A percentile compares a stretch with the other conserved stretches of the same genome.
These are phyloP conservation scores for Engraulis encrasicolus DNA, from an alignment of 2,113 vertebrate genomes.

Conservation along the genomic window DNA sequence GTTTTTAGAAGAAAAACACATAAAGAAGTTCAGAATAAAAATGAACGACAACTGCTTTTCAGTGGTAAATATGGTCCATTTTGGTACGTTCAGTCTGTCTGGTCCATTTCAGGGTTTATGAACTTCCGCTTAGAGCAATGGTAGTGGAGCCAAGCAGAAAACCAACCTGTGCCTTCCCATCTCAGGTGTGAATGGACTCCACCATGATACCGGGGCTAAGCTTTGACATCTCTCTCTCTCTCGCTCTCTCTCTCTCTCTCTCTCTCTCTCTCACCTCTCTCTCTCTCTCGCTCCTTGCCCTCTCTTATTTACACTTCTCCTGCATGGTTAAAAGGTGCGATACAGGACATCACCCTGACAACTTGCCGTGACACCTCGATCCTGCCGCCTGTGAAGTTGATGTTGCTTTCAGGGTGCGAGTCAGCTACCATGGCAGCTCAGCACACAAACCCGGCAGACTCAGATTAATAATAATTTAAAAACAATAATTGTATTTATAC, in stretches of 20 bases:
- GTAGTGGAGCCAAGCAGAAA: constrained; percentile 59
- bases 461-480: constrained; percentile 72
- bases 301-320: constrained; percentile 72
- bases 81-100: no score
- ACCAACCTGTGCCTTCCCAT: constrained; percentile 42
- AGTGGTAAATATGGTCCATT: no score
- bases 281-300: constrained; percentile 22
- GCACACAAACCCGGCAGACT: constrained; percentile 59
- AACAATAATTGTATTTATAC: no score
- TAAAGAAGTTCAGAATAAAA: no score
- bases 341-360: constrained; percentile 57
- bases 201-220: constrained; percentile 51
- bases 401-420: not conserved
- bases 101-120: no score
- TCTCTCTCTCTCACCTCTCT: constrained; percentile 17
- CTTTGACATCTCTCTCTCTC: constrained; percentile 44
- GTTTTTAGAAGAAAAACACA: no score
- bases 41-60: no score
- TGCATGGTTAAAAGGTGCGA: constrained; percentile 61
- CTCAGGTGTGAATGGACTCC: constrained; percentile 68
- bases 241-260: constrained; percentile 1
- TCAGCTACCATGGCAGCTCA: constrained; percentile 52
- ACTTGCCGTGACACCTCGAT: constrained; percentile 66
- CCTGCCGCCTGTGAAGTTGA: constrained; percentile 47
- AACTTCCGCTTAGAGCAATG: no score